These are phyloP conservation scores for Bovichtus variegatus DNA, from an alignment of 2,797 vertebrate species.

Conservation along the genomic window DNA sequence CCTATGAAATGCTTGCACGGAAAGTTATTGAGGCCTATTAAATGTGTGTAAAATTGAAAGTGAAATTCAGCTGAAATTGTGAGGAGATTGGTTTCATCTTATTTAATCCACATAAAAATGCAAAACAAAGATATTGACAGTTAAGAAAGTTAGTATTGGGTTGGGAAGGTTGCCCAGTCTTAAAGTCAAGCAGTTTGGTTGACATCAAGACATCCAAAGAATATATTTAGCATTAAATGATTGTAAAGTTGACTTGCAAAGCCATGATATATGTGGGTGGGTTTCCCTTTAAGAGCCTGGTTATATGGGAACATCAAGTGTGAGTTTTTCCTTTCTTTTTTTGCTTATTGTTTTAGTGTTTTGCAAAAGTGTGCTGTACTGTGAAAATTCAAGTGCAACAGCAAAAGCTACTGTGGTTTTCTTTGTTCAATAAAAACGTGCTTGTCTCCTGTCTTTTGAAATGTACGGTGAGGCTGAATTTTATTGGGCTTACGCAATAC, in stretches of 20 bases:
- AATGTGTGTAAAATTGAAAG: slow-evolving; percentile 11
- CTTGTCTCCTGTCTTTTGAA: slow-evolving; percentile 65
- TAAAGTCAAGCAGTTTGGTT: slow-evolving; percentile 4
- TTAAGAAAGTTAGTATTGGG: neutral
- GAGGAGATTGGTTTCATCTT: neutral
- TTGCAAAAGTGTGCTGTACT: slow-evolving; percentile 69
- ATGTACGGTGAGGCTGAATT: slow-evolving; percentile 18
- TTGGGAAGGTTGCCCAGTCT: slow-evolving; percentile 11
- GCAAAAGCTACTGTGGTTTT: slow-evolving; percentile 74
- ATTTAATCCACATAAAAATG: neutral
- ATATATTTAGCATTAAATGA: slow-evolving; percentile 49
- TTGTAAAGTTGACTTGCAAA: slow-evolving; percentile 47
- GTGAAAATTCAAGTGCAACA: slow-evolving; percentile 69
- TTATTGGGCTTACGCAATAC: neutral
- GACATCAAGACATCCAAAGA: slow-evolving; percentile 52
- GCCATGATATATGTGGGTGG: slow-evolving; percentile 35
- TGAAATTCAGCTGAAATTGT: slow-evolving; percentile 15
- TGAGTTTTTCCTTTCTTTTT: slow-evolving; percentile 32
- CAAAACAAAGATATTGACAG: neutral
- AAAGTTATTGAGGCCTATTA: neutral
- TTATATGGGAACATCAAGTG: slow-evolving; percentile 59
- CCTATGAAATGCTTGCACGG: neutral
- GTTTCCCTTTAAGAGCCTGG: slow-evolving; percentile 49
- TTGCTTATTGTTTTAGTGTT: slow-evolving; percentile 61
- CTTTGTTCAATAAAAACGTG: slow-evolving; percentile 74